Conservation (phyloP, 2,797 vertebrate species). For the Pampus argenteus region DNA sequence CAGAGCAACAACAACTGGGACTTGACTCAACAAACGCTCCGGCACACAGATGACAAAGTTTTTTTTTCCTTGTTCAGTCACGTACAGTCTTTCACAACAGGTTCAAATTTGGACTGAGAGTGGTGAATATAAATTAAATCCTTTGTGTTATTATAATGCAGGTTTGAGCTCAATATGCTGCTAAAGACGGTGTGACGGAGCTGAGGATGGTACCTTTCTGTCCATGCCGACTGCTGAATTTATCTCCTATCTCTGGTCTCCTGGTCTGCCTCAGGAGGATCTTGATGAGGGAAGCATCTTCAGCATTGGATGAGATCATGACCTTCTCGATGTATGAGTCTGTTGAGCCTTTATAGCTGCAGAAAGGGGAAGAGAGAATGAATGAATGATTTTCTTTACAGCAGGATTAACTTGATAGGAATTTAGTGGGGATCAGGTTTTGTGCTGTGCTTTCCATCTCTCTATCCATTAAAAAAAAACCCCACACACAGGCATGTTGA, state of each 20-base stretch:
- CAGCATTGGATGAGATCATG: constrained; percentile 99
- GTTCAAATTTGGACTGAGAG: constrained; percentile 6
- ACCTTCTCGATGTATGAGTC: constrained; percentile 99
- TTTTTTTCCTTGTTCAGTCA: constrained; percentile 26
- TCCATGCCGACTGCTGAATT: constrained; percentile 98
- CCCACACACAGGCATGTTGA: not conserved
- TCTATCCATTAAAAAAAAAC: too few species aligned
- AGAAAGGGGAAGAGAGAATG: not conserved
- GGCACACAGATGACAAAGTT: constrained; percentile 41
- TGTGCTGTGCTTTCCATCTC: not conserved
- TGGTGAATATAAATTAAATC: not conserved
- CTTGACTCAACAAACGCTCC: constrained; percentile 90
- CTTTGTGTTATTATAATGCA: not conserved
- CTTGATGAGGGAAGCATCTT: constrained; percentile 98
- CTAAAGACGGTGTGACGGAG: too few species aligned
- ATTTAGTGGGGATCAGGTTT: not conserved
- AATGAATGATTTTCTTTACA: not conserved
- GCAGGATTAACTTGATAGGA: not conserved
- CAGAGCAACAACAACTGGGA: constrained; percentile 91
- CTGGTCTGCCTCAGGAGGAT: constrained; percentile 97
- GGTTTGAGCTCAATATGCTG: constrained; percentile 1
- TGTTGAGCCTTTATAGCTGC: constrained; percentile 96
- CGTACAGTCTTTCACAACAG: constrained; percentile 31
- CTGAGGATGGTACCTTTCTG: constrained; percentile 91
- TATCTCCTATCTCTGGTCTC: constrained; percentile 98